A percentile compares a stretch with the other conserved stretches of the same genome.
phyloP scores from a whole-genome alignment of 35 echinoderm and acorn worm genomes.

The Holothuria glaberrima region DNA sequence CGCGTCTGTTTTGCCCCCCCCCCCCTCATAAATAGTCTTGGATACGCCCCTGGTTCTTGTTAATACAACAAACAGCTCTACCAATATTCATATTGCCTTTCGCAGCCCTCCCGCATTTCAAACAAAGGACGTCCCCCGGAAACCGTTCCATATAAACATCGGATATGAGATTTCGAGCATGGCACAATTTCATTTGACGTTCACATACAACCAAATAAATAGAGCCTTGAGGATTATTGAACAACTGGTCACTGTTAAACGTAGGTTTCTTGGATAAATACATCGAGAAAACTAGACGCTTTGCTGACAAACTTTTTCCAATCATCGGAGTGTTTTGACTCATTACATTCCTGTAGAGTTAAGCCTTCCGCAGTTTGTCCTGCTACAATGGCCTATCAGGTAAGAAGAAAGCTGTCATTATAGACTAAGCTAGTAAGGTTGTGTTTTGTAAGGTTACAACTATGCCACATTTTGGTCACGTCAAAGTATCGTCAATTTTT shows the following conservation, averaged over 20 bases:
- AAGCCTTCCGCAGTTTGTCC: background rate
- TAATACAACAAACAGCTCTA: too few species aligned
- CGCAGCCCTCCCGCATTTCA: too few species aligned
- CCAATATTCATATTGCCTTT: too few species aligned
- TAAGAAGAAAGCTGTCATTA: background rate
- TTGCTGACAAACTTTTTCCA: background rate
- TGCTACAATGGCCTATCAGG: constrained; percentile 30
- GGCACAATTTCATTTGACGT: background rate
- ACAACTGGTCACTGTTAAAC: background rate
- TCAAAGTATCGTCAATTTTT: background rate
- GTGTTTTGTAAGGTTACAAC: too few species aligned
- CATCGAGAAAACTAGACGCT: background rate
- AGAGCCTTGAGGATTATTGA: background rate
- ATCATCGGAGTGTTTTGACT: background rate
- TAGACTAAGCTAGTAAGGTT: background rate
- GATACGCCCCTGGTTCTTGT: too few species aligned
- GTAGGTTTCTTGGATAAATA: background rate
- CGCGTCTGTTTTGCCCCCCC: too few species aligned
- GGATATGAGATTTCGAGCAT: constrained; percentile 9
- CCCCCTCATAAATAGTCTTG: too few species aligned
- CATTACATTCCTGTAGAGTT: constrained; percentile 22
- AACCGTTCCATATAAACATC: background rate
- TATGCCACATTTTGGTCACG: background rate
- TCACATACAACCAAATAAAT: background rate
- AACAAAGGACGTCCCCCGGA: background rate